Evolutionary conservation across 2,797 vertebrate genomes (phyloP), one percentile per base, ranked within the genome.

Genomic region (Notolabrus celidotus): DNA sequence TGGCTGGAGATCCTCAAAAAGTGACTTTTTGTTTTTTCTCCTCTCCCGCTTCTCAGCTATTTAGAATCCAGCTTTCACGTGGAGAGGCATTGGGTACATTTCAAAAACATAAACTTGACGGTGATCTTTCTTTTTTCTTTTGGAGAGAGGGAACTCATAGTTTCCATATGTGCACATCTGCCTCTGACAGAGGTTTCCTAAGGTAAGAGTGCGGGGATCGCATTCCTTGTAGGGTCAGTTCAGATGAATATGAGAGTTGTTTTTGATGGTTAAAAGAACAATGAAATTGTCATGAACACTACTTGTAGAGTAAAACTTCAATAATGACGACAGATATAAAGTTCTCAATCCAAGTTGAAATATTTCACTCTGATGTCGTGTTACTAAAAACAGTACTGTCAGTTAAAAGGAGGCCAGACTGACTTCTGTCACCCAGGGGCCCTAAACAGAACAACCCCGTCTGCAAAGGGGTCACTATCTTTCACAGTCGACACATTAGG

Each of bases 401-500:
- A 31, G 29, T 31, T 8, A 31, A 31, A 12, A 36, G 36, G 34
- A 36, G 20, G 29, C 29, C 31, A 58, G 65, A 15, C 51, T 20
- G 60, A 81, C 79, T 68, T 54, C 38, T 55, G 64, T 59, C 59
- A 69, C 36, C 67, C 63, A 6, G 15, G 23, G 52, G 56, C 49
- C 25, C 65, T 49, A 25, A 46, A 43, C 53, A 51, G 62, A 85
- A 78, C 76, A 77, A 79, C 82, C 58, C 72, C 46, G 75, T 77
- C 80, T 70, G 65, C 66, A 62, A 72, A 69, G 74, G 72, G 81
- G 78, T 82, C 42, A 5, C 34, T 67, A 67, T 43, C 25, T 74
- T 76, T 93, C 89, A 84, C 87, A 72, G 61, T 55, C 73, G 87
- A 87, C 71, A 72, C 67, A 85, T 85, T 72, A 71, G 17, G 75